These are phyloP conservation scores for Apamea crenata DNA, from an alignment of 2,888 invertebrate genomes.

Conservation along the genomic window DNA sequence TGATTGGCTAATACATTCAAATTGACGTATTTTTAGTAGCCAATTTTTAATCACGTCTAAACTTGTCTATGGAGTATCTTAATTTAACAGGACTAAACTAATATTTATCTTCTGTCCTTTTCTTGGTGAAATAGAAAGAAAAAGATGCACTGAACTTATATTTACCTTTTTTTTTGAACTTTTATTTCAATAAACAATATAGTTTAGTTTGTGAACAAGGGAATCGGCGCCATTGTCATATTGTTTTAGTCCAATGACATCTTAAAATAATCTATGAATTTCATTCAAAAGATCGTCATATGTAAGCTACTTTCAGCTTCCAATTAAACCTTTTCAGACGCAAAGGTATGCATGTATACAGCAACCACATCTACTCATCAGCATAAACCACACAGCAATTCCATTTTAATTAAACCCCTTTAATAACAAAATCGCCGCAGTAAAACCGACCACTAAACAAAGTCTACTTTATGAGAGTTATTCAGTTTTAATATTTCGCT, in stretches of 20 bases:
- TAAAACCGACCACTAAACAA: constrained; percentile 75
- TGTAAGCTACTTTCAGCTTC: neutral
- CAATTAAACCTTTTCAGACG: neutral
- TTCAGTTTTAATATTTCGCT: constrained; percentile 87
- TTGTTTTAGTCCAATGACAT: neutral
- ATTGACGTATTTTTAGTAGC: no score
- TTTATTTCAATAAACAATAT: no score
- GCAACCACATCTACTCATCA: neutral
- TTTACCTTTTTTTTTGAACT: no score
- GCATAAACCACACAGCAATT: neutral
- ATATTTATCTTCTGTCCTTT: no score
- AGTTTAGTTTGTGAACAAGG: no score
- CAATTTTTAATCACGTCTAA: no score
- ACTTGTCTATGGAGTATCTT: no score
- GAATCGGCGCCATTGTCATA: no score
- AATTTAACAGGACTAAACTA: no score
- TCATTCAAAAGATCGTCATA: neutral
- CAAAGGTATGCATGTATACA: neutral
- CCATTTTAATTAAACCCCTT: neutral
- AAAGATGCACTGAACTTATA: no score
- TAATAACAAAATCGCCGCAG: constrained; percentile 46
- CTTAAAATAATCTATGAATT: neutral
- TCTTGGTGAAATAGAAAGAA: no score
- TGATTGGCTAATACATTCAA: no score
- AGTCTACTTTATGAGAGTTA: constrained; percentile 85